These are phyloP conservation scores for Pagrus major DNA, from an alignment of 2,113 vertebrate genomes.

Conservation along the genomic window DNA sequence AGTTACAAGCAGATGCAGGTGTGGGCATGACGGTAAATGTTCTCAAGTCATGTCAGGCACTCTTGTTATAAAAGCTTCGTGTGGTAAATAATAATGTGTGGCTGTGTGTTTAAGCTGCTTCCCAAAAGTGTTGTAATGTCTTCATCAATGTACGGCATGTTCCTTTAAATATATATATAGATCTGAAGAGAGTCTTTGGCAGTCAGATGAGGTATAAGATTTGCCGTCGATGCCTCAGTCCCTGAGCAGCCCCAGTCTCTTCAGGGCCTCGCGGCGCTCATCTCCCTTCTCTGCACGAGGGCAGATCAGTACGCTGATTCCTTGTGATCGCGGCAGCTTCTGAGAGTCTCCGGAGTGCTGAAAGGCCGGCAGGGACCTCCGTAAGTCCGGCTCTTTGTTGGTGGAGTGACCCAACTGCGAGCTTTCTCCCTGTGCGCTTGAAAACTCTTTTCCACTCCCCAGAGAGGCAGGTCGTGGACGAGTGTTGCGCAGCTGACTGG, in stretches of 20 bases:
- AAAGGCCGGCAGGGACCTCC: constrained; percentile 43
- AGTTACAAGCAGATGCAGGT: constrained; percentile 9
- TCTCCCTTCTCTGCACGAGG: constrained; percentile 83
- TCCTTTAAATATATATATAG: constrained; percentile 16
- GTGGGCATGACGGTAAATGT: background rate
- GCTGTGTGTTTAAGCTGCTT: constrained; percentile 39
- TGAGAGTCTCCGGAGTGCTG: constrained; percentile 59
- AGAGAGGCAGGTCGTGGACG: constrained; percentile 85
- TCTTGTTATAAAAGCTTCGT: constrained; percentile 13
- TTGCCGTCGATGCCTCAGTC: constrained; percentile 75
- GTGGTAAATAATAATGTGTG: constrained; percentile 23
- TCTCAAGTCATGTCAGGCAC: background rate
- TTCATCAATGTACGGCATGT: background rate
- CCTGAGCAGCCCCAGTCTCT: constrained; percentile 91
- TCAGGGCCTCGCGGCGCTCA: constrained; percentile 88
- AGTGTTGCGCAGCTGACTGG: constrained; percentile 71
- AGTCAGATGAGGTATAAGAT: background rate
- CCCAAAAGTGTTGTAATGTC: background rate
- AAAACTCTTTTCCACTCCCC: constrained; percentile 85
- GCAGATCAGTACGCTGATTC: constrained; percentile 91
- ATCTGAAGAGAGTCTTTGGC: background rate
- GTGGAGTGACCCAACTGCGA: background rate
- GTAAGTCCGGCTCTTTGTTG: constrained; percentile 57
- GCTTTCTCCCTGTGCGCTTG: constrained; percentile 40
- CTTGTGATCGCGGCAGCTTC: constrained; percentile 82